Base-by-base conservation (phyloP, 2,888 invertebrate genomes). In the Iphiclides podalirius region DNA sequence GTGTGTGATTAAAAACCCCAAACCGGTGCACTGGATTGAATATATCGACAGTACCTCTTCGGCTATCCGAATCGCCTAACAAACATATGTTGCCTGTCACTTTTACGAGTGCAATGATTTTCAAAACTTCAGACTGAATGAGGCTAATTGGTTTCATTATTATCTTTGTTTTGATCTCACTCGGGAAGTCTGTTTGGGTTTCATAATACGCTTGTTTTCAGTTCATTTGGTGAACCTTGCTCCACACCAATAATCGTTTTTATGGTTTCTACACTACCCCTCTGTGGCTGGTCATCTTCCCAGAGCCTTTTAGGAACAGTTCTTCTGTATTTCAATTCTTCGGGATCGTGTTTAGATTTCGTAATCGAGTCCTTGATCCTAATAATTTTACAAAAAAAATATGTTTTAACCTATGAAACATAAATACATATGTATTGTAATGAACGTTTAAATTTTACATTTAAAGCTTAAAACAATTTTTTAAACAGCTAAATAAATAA, bases 321-420 rank as follows among this genome's bases (percentile, higher is more conserved):
- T 41, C 40, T 47, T 40, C n/a, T 41, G 14, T 28, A 14, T 41
- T 41, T 47, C 17, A 41, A 26, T 36, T 47, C 41, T 31, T 17
- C n/a, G 0, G 28, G 35, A 9, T 36, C n/a, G 3, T 35, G 14
- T 16, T 26, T 41, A 1, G 17, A n/a, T 28, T 13, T 47, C 4
- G 28, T 28, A 41, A 36, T 28, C 7, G 26, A 40, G 11, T 28
- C 47, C 17, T 36, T 35, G 9, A 36, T 13, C 47, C 47, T 47
- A 47, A 47, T 41, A 34, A 28, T 47, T 35, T 26, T n/a, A 13
- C 23, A 40, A 40, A 40, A 40, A 38, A 38, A n/a, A n/a, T n/a
- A n/a, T n/a, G n/a, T n/a, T n/a, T n/a, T n/a, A n/a, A n/a, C n/a
- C n/a, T n/a, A n/a, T n/a, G n/a, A n/a, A n/a, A n/a, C n/a, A n/a